These are phyloP conservation scores for Rhagonycha lutea DNA, from an alignment of 2,888 invertebrate species.

Conservation along the genomic window DNA sequence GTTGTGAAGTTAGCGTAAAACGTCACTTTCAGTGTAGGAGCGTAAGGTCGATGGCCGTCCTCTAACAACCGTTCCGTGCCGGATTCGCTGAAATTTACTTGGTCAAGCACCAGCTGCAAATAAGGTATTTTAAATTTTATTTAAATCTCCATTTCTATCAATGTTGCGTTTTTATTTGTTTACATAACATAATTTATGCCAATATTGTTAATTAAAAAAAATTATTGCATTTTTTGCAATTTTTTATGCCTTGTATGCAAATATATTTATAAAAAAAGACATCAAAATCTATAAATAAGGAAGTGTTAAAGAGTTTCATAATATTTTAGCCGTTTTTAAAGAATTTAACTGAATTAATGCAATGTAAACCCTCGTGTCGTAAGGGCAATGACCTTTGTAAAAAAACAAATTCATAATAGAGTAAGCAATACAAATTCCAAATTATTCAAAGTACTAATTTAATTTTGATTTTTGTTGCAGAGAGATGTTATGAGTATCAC, in stretches of 20 bases:
- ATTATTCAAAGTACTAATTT: background rate
- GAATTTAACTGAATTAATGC: background rate
- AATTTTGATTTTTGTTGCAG: background rate
- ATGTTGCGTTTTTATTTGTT: background rate
- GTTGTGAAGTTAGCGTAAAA: conserved; percentile 36
- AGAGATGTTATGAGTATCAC: background rate
- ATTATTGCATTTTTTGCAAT: background rate
- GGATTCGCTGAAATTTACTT: conserved; percentile 8
- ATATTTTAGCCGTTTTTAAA: background rate
- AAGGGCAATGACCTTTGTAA: background rate
- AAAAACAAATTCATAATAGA: background rate
- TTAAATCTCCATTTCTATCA: background rate
- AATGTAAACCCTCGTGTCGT: background rate
- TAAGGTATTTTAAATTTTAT: conserved; percentile 2
- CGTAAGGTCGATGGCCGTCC: conserved; percentile 53
- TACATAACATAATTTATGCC: background rate
- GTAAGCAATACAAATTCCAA: background rate
- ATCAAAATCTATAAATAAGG: background rate
- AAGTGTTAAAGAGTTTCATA: background rate
- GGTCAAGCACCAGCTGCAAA: conserved; percentile 3
- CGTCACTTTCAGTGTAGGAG: conserved; percentile 50
- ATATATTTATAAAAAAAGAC: background rate
- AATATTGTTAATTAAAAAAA: background rate
- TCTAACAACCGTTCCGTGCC: conserved; percentile 49
- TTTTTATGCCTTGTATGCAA: background rate